These are phyloP conservation scores for Triops longicaudatus DNA, from an alignment of 1,140 invertebrate genomes.

Conservation along the genomic window DNA sequence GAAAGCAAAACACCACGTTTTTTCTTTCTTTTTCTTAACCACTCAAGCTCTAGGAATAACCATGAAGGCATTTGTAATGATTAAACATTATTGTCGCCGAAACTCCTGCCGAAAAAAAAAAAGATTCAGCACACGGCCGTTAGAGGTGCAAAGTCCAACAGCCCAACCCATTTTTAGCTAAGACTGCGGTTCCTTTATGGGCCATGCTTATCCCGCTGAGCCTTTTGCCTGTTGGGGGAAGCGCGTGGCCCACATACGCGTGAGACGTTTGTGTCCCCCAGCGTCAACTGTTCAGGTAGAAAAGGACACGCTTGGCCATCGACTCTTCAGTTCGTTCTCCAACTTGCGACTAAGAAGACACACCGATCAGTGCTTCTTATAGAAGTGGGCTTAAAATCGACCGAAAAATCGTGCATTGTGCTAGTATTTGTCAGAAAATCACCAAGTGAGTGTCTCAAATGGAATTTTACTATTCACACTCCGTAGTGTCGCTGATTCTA, in stretches of 20 bases:
- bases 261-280: constrained; percentile 10
- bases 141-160: constrained; percentile 4
- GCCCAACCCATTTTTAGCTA: constrained; percentile 6
- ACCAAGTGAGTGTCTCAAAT: background rate
- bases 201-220: background rate
- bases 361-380: background rate
- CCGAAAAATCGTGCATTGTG: background rate
- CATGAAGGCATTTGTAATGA: background rate
- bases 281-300: background rate
- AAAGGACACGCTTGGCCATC: constrained; percentile 5
- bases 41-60: too few relatives aligned
- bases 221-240: constrained; percentile 4
- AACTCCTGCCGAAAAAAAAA: background rate
- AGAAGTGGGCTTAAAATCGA: background rate
- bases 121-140: background rate
- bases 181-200: background rate
- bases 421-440: background rate
- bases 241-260: constrained; percentile 13
- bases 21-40: too few relatives aligned
- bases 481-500: background rate
- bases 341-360: background rate
- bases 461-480: background rate
- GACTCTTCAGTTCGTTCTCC: constrained; percentile 11
- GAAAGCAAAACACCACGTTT: background rate
- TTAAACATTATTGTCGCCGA: background rate